phyloP scores from a whole-genome alignment of 2,113 vertebrate genomes.

The Eurypyga helias region DNA sequence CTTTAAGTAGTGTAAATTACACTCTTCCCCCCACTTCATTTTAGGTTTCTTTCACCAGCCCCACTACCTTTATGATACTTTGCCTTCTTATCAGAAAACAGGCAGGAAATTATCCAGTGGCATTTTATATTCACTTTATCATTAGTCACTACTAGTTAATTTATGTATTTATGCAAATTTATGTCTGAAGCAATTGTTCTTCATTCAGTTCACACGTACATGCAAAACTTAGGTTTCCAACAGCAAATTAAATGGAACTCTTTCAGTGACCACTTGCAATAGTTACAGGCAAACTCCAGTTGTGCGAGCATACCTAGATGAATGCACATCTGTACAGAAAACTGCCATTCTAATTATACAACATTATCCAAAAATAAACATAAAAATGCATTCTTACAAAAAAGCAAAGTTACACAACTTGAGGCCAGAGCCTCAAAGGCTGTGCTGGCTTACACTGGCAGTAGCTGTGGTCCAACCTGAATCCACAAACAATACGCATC shows the following conservation, averaged over 20 bases:
- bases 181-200: conserved; percentile 50
- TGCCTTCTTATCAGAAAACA: conserved; percentile 10
- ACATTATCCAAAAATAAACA: background rate
- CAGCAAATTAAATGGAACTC: conserved; percentile 13
- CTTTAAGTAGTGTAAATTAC: conserved; percentile 48
- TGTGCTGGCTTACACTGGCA: background rate
- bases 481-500: background rate
- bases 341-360: background rate
- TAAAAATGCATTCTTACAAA: background rate
- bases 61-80: background rate
- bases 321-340: background rate
- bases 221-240: background rate
- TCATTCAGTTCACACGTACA: conserved; percentile 19
- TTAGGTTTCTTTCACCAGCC: background rate
- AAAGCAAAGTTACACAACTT: background rate
- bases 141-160: conserved; percentile 26
- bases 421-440: background rate
- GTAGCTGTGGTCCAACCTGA: background rate
- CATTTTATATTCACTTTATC: conserved; percentile 26
- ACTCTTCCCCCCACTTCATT: background rate
- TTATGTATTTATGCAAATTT: conserved; percentile 52
- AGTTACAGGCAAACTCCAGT: background rate
- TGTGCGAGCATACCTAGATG: background rate
- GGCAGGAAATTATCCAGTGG: conserved; percentile 17
- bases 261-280: background rate